phyloP scores from a whole-genome alignment of 2,888 invertebrate species.

The Nemapogon koenigi region DNA sequence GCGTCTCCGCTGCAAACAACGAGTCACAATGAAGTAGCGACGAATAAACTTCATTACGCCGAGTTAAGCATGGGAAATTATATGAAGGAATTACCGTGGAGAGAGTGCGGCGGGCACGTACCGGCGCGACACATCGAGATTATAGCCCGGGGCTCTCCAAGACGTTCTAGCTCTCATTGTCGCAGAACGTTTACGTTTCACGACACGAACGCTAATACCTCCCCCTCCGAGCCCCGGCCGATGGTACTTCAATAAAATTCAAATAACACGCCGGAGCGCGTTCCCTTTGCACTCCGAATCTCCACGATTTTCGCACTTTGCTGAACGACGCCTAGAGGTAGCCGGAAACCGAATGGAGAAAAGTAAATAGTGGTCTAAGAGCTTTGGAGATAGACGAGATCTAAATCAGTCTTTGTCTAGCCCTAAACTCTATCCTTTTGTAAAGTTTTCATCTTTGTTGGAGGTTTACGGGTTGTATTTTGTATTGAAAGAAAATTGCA shows the following conservation, averaged over 20 bases:
- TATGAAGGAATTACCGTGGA: conserved; percentile 59
- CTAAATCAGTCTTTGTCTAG: conserved; percentile 59
- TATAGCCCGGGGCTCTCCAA: conserved; percentile 41
- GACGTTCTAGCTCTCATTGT: conserved; percentile 33
- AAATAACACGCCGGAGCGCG: conserved; percentile 14
- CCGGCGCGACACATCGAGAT: conserved; percentile 29
- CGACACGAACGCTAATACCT: conserved; percentile 29
- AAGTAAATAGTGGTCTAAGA: conserved; percentile 55
- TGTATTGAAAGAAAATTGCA: too few species aligned
- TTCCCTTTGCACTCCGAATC: conserved; percentile 2
- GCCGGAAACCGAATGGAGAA: conserved; percentile 37
- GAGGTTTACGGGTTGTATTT: conserved; percentile 39
- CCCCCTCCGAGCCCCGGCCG: conserved; percentile 22
- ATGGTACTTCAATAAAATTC: conserved; percentile 16
- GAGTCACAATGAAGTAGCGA: conserved; percentile 58
- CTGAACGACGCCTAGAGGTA: conserved; percentile 18
- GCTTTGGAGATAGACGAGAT: conserved; percentile 36
- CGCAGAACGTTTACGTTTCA: conserved; percentile 28
- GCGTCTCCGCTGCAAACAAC: conserved; percentile 39
- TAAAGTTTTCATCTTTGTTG: conserved; percentile 52
- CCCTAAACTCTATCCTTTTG: conserved; percentile 55
- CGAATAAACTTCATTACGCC: conserved; percentile 62
- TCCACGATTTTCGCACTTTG: conserved; percentile 1
- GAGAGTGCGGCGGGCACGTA: conserved; percentile 35
- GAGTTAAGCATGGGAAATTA: conserved; percentile 61